Conservation (phyloP, 2,797 vertebrate species). For the Taeniopygia guttata region DNA sequence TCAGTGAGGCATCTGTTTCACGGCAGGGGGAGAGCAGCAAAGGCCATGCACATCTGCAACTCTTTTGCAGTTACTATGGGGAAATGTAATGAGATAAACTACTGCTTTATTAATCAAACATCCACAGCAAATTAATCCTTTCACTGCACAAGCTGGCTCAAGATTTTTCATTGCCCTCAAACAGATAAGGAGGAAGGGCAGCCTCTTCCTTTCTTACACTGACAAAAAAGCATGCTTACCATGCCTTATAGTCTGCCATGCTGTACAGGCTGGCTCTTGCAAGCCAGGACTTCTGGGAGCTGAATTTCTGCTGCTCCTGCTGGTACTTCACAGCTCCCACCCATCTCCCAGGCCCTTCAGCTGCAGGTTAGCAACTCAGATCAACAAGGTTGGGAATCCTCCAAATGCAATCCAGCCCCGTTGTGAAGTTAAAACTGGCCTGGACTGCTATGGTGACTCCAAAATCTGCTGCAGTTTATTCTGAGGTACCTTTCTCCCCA, state of each 20-base stretch:
- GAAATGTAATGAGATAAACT: slow-evolving; percentile 35
- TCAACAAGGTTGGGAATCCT: neutral
- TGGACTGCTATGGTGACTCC: neutral
- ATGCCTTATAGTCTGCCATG: accelerated
- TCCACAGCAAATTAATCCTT: slow-evolving; percentile 41
- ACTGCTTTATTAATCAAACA: slow-evolving; percentile 49
- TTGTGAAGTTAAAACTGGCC: neutral
- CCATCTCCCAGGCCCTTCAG: neutral
- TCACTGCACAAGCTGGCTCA: neutral
- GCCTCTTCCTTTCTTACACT: neutral
- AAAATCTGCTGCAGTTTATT: neutral
- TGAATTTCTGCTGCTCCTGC: neutral
- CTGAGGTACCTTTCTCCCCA: neutral
- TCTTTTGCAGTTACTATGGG: neutral
- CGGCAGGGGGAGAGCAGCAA: neutral
- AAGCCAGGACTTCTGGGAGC: neutral
- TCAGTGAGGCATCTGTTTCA: neutral
- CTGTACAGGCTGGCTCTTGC: neutral
- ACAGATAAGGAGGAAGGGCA: neutral
- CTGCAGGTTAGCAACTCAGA: neutral
- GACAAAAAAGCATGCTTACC: neutral
- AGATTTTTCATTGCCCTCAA: slow-evolving; percentile 9
- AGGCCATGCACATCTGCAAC: neutral
- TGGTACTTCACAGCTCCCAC: neutral
- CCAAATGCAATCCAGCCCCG: neutral